phyloP scores from a whole-genome alignment of 2,888 invertebrate species.

The Drosophila neoperkinsi region DNA sequence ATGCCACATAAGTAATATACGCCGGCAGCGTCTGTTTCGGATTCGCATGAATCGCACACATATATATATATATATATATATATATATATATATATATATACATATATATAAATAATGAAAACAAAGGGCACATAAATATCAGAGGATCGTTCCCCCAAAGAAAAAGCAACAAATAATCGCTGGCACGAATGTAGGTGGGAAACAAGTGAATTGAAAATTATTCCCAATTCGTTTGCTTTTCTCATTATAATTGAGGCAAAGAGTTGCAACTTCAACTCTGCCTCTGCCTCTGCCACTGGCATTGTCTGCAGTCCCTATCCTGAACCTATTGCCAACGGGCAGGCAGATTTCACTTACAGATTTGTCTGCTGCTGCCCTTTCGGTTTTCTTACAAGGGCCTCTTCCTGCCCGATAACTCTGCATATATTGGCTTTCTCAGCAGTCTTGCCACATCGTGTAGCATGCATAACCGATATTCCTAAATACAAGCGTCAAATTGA shows the following conservation, averaged over 20 bases:
- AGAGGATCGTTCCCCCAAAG: slow-evolving; percentile 54
- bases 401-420: slow-evolving; percentile 8
- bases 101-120: slow-evolving; percentile 61
- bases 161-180: slow-evolving; percentile 3
- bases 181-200: slow-evolving; percentile 74
- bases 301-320: slow-evolving; percentile 4
- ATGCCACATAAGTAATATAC: slow-evolving; percentile 26
- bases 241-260: slow-evolving; percentile 80
- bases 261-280: slow-evolving; percentile 40
- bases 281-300: slow-evolving; percentile 8
- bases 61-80: background rate
- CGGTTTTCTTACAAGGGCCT: background rate
- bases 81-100: background rate
- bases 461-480: background rate
- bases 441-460: background rate
- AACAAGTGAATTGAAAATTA: slow-evolving; percentile 82
- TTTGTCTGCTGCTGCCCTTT: slow-evolving; percentile 28
- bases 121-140: slow-evolving; percentile 71
- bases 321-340: slow-evolving; percentile 43
- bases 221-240: slow-evolving; percentile 83
- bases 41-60: slow-evolving; percentile 6
- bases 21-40: slow-evolving; percentile 14
- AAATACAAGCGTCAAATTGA: background rate
- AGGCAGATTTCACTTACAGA: slow-evolving; percentile 68
- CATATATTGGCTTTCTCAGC: background rate